Evolutionary conservation across 2,113 vertebrate species (phyloP), one percentile per base, ranked within the genome.

Genomic region (Phalacrocorax brasilianus): DNA sequence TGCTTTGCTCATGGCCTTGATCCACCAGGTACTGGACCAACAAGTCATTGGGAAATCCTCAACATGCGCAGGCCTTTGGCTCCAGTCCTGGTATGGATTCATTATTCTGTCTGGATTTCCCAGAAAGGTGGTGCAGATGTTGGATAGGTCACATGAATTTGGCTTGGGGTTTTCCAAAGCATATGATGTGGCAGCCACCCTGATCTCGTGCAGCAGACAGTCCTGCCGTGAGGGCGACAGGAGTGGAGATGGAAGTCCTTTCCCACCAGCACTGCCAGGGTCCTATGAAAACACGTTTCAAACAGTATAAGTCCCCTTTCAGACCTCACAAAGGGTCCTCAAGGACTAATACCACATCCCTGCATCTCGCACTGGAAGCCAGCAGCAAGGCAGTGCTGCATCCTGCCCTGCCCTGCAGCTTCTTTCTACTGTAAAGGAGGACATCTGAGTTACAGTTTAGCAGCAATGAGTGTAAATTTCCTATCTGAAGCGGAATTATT

Each of bases 121-220:
- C 62, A 82, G n/a, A 11, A 84, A 71, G 28, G 27, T 63, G n/a
- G 14, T 81, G 28, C 32, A 85, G 77, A 12, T 68, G 11, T 87
- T 63, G n/a, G n/a, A 47, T 14, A 47, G 18, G 28, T 56, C 35
- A 35, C 30, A 28, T 3, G 26, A 40, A 56, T 58, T 28, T 63
- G 28, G 5, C 32, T 21, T 17, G 28, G 14, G 11, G 3, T 2
- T n/a, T 82, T 76, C 62, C 62, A 76, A 75, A 79, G 12, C 18
- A 15, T 9, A 28, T 2, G 13, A 52, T 28, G 32, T 50, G 16
- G 45, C 20, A 85, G 72, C 14, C 1, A 0, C 10, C 23, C 35
- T 30, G n/a, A 62, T 7, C 23, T 84, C 0, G 0, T 22, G 50
- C 45, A 55, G 56, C 17, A 15, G 50, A 33, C 19, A 27, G 12